Evolutionary conservation across 2,113 vertebrate species (phyloP), one percentile per base, ranked within the genome.

Genomic region (Zosterops borbonicus): DNA sequence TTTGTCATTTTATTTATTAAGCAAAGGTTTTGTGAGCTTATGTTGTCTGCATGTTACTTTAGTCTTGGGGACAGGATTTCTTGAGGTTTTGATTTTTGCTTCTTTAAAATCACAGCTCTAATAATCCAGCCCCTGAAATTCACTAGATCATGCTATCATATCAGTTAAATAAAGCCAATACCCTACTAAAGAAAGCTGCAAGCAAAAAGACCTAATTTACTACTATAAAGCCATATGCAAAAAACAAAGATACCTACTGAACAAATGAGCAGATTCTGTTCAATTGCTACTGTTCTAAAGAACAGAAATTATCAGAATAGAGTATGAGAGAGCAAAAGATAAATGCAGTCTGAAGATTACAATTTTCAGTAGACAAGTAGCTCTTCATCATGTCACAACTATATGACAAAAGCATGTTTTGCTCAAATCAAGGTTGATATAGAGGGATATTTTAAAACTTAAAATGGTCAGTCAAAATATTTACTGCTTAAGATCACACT

Each of bases 21-120:
- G 39, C 35, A 82, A 83, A 88, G 58, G 64, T 87, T 95, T 87
- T 13, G 39, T 75, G 53, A 93, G 83, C 73, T 96, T 83, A 63
- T 27, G 8, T 21, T 59, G 64, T 89, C 80, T 86, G 42, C 39
- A 46, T 22, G 24, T 37, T 69, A 53, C 71, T 87, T 90, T 80
- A 89, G 80, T 67, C 46, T 75, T 0, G 0, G 35, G 42, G 83
- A 87, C 37, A 77, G 53, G 37, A 89, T 67, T 95, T 85, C 42
- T 75, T 67, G 39, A 71, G 35, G 23, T 29, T 85, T 95, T n/a
- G 47, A 29, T 0, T 41, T 90, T 59, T 60, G 12, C 71, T 71
- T 90, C 35, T 74, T 77, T 85, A 69, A 86, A 94, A 65, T 68
- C 37, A 59, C 24, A 79, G 22, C 13, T 69, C 9, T 55, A 93